Base-by-base conservation (phyloP, 2,113 vertebrate species). In the Myotis davidii region DNA sequence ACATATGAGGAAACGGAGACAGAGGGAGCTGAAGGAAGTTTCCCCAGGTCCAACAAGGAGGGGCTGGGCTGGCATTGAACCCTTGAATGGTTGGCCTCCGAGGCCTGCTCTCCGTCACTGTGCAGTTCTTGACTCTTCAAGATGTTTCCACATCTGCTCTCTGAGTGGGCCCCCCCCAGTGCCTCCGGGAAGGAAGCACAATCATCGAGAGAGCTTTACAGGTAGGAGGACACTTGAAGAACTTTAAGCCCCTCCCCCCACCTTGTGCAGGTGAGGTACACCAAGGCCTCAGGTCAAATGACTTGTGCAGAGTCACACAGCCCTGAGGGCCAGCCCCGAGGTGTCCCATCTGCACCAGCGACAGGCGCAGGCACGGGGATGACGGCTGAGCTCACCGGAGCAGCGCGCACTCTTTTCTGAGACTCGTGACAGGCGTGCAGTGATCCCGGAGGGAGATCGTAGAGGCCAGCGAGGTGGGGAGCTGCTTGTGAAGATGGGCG, bases 1-100 rank as follows among this genome's bases (percentile, higher is more conserved):
- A 96, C 83, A 50, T 72, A 50, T 25, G 39, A 88, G 89, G 67
- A 91, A 91, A 76, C 79, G 12, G 85, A 59, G 69, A 84, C 25
- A 37, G 70, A 73, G 37, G 34, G 84, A 95, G 23, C 65, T 88
- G 61, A 25, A 48, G 82, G 85, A 94, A 45, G 21, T 67, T 25
- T 48, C 83, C 92, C 37, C 56, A 1, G 29, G 32, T 50, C 59
- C 69, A 27, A 13, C 7, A 79, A 18, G 85, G 25, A 61, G 69
- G 23, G 56, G 1, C 34, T 54, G n/a, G 54, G 14, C 18, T 70
- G 72, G 67, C n/a, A 32, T n/a, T 73, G 12, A 94, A 37, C 25
- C 13, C 29, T 64, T 59, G 56, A 23, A 37, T 6, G n/a, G 20
- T 32, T 32, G 42, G 25, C 10, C 48, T 85, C 54, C 29, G 23